These are phyloP conservation scores for Ianthella basta DNA, from an alignment of 37 sponge, comb jelly and placozoan species.

Conservation along the genomic window DNA sequence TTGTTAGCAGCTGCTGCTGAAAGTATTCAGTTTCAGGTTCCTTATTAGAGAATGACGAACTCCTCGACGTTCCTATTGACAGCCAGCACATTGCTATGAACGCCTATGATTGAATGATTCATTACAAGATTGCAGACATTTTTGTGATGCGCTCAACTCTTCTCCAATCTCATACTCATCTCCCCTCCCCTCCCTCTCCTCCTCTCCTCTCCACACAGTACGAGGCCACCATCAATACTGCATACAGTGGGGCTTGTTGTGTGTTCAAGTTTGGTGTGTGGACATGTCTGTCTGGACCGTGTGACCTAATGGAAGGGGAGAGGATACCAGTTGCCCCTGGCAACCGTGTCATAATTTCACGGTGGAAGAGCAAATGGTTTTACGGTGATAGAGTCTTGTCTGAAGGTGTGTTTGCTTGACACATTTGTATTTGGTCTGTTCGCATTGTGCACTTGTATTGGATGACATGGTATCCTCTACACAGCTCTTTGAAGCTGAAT, in stretches of 20 bases:
- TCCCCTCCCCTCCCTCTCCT: neutral
- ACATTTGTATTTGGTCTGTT: conserved; percentile 80
- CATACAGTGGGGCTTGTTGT: neutral
- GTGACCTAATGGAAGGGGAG: conserved; percentile 15
- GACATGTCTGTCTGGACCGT: conserved; percentile 16
- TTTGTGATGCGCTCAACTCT: neutral
- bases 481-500: no score
- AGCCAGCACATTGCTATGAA: no score
- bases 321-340: conserved; percentile 30
- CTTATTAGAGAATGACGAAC: no score
- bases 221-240: neutral
- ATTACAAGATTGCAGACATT: neutral
- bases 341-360: conserved; percentile 32
- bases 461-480: no score
- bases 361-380: conserved; percentile 25
- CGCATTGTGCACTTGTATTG: no score
- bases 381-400: conserved; percentile 37
- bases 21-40: no score
- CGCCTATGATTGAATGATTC: no score
- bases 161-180: neutral
- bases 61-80: no score
- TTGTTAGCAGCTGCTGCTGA: no score
- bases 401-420: conserved; percentile 66
- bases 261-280: neutral
- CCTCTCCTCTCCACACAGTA: conserved; percentile 60